Conservation (phyloP, 2,888 invertebrate species). For the Brachyptera risi region DNA sequence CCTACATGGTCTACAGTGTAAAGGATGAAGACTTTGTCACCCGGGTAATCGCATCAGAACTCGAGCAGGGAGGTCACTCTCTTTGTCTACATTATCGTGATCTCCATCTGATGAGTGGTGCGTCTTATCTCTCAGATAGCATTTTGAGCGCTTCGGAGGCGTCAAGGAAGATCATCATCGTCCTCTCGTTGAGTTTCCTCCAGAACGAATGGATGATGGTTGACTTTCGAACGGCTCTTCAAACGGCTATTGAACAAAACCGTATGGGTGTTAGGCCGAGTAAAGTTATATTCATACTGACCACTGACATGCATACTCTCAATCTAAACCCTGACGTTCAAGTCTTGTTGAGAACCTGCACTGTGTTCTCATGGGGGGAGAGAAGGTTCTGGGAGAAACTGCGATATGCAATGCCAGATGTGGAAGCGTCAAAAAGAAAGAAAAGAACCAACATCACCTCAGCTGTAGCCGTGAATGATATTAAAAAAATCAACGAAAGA, state of each 20-base stretch:
- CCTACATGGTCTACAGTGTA: slow-evolving; percentile 81
- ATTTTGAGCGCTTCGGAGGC: slow-evolving; percentile 59
- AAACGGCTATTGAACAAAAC: slow-evolving; percentile 60
- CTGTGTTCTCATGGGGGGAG: slow-evolving; percentile 69
- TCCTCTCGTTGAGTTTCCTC: slow-evolving; percentile 75
- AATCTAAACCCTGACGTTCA: slow-evolving; percentile 73
- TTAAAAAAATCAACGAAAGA: slow-evolving; percentile 25
- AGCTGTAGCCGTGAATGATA: slow-evolving; percentile 22
- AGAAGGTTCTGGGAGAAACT: slow-evolving; percentile 83
- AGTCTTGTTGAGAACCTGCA: slow-evolving; percentile 65
- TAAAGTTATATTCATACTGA: slow-evolving; percentile 55
- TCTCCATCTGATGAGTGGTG: slow-evolving; percentile 38
- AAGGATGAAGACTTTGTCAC: slow-evolving; percentile 70
- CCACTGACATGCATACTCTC: slow-evolving; percentile 62
- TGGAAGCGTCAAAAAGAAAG: slow-evolving; percentile 45
- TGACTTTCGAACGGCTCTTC: slow-evolving; percentile 76
- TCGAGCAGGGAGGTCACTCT: slow-evolving; percentile 66
- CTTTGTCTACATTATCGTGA: slow-evolving; percentile 53
- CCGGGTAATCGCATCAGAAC: slow-evolving; percentile 62
- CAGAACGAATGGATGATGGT: slow-evolving; percentile 78
- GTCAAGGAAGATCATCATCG: slow-evolving; percentile 71
- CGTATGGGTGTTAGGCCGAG: slow-evolving; percentile 53
- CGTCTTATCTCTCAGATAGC: slow-evolving; percentile 50
- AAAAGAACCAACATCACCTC: slow-evolving; percentile 25
- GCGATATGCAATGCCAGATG: slow-evolving; percentile 71